Conservation (phyloP, 2,888 invertebrate species). For the Apotomis capreana region DNA sequence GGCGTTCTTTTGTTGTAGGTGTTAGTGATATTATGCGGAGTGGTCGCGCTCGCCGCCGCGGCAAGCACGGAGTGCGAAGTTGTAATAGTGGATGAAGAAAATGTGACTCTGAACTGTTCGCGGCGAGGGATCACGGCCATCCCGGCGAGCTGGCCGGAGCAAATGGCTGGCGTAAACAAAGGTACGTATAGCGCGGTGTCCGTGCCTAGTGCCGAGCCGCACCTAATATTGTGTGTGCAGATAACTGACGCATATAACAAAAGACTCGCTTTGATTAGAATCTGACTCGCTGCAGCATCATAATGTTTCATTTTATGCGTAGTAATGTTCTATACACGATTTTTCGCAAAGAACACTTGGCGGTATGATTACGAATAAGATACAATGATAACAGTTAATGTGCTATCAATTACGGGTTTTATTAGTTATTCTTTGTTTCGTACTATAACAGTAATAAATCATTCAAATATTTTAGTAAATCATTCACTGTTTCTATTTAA, state of each 20-base stretch:
- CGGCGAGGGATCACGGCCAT: slow-evolving; percentile 64
- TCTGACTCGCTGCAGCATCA: not conserved
- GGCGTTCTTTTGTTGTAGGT: slow-evolving; percentile 78
- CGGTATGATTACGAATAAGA: not conserved
- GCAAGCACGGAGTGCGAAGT: slow-evolving; percentile 66
- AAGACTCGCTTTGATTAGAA: slow-evolving; percentile 30
- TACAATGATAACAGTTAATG: slow-evolving; percentile 1
- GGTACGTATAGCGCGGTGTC: slow-evolving; percentile 55
- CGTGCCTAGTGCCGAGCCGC: slow-evolving; percentile 12
- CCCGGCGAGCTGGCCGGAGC: slow-evolving; percentile 67
- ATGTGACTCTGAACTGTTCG: slow-evolving; percentile 74
- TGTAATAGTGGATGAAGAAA: slow-evolving; percentile 63
- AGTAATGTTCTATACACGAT: slow-evolving; percentile 4
- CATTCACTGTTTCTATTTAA: too few species aligned
- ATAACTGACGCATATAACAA: slow-evolving; percentile 29
- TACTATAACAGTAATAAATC: too few species aligned
- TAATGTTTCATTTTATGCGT: not conserved
- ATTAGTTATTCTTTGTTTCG: not conserved
- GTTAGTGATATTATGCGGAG: slow-evolving; percentile 72
- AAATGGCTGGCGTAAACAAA: slow-evolving; percentile 65
- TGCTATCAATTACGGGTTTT: not conserved
- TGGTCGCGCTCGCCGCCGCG: slow-evolving; percentile 60
- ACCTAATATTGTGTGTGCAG: slow-evolving; percentile 27
- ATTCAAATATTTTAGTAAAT: too few species aligned
- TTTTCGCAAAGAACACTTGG: not conserved